Evolutionary conservation across 2,888 invertebrate genomes (phyloP).

Genomic region (Mythimna lalbum): DNA sequence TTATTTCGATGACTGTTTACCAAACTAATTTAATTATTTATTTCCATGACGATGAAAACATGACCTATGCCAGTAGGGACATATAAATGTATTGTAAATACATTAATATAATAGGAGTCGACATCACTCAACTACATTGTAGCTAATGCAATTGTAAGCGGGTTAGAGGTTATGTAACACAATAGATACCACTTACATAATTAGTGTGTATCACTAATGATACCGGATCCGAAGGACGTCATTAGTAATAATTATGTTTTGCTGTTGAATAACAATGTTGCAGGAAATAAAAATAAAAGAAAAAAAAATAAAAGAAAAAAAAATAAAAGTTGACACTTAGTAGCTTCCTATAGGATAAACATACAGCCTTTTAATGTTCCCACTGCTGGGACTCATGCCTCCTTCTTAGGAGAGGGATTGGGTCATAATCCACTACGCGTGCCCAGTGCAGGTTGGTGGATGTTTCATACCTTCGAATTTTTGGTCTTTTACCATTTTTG

Average conservation of each 20-base stretch:
- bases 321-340: no score
- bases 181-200: conserved; percentile 6
- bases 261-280: background rate
- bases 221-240: background rate
- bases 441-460: no score
- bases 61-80: background rate
- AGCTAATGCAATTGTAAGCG: background rate
- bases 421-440: no score
- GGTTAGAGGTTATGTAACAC: background rate
- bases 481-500: no score
- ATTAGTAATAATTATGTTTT: background rate
- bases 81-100: background rate
- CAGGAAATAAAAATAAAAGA: background rate
- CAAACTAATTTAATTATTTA: background rate
- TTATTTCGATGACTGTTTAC: background rate
- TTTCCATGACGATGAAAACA: background rate
- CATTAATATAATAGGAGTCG: background rate
- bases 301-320: no score
- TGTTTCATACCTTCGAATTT: no score
- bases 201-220: background rate
- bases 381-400: no score
- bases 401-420: no score
- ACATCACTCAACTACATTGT: conserved; percentile 10
- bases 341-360: no score
- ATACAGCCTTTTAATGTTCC: no score